Evolutionary conservation across 2,888 invertebrate species (phyloP), one percentile per base, ranked within the genome.

Genomic region (Lasioglossum pauxillum): DNA sequence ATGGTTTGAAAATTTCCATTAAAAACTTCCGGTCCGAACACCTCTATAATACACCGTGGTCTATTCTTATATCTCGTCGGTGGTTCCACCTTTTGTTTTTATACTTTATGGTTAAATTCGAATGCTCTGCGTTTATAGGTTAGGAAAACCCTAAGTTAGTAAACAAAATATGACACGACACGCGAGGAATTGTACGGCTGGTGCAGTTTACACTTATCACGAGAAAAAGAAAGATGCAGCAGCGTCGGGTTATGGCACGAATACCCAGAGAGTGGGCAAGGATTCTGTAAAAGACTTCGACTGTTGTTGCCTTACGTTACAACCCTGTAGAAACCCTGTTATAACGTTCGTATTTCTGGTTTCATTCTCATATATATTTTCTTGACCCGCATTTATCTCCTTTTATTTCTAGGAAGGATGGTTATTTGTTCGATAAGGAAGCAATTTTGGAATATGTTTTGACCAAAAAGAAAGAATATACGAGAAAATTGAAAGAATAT

Each of bases 141-240:
- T 78, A 44, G 75, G n/a, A 75, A 44, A 53, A 12, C 0, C 19
- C 8, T 71, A 53, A 44, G 3, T 77, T 12, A 49, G 67, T 49
- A 75, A 79, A 76, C 49, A 81, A 53, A 80, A 8, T 5, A 99
- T 99, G 99, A 99, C 99, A 0, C 97, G 99, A 79, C 99, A 99
- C 94, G 99, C 99, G 16, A 97, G 98, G 95, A 99, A 99, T 96
- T 99, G 99, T 93, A 99, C 99, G 1, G 99, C 99, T 1, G 99
- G 99, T 82, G 98, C 99, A 14, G 99, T 99, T 16, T 99, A 99
- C 95, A 99, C 99, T 0, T 99, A 99, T 93, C 98, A 99, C 93
- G 99, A 99, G 94, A 98, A 99, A 95, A 98, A 99, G 95, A 99
- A 99, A 94, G 99, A 99, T 94, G 98, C 99, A 1, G 97, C 98